Evolutionary conservation across 2,888 invertebrate species (phyloP).

Genomic region (Hypsopygia costalis): DNA sequence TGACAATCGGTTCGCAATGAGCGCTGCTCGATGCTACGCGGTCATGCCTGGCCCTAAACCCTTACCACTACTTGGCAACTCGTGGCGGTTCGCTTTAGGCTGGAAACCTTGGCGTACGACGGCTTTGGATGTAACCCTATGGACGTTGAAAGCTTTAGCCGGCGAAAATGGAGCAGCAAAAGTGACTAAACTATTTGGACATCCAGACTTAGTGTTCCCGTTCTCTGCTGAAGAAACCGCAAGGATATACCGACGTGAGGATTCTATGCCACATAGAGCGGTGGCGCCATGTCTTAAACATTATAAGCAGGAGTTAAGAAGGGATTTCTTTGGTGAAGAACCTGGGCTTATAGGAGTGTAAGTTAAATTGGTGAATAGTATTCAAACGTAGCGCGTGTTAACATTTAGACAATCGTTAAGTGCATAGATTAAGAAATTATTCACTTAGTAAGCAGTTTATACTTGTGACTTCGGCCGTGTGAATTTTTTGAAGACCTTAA

Average conservation of each 20-base stretch:
- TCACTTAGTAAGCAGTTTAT: no score
- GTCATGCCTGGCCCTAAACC: constrained; percentile 88
- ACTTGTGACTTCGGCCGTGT: no score
- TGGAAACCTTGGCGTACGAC: constrained; percentile 69
- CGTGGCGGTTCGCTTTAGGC: constrained; percentile 87
- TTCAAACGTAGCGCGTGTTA: no score
- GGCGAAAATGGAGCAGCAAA: constrained; percentile 77
- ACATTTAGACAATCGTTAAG: no score
- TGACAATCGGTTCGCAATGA: constrained; percentile 58
- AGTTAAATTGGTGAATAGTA: no score
- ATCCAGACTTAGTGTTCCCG: constrained; percentile 87
- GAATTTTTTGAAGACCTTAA: no score
- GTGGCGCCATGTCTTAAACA: constrained; percentile 87
- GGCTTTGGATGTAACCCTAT: constrained; percentile 75
- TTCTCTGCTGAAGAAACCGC: constrained; percentile 88
- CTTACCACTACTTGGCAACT: constrained; percentile 87
- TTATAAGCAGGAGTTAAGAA: constrained; percentile 84
- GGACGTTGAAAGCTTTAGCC: constrained; percentile 70
- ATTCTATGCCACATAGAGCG: constrained; percentile 85
- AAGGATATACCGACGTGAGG: constrained; percentile 85
- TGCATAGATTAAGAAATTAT: no score
- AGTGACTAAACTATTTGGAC: constrained; percentile 87
- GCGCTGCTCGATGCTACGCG: constrained; percentile 75
- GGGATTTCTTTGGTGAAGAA: constrained; percentile 85
- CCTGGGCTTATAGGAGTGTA: constrained; percentile 89